Base-by-base conservation (phyloP, 2,797 vertebrate genomes). In the Octomys mimax region DNA sequence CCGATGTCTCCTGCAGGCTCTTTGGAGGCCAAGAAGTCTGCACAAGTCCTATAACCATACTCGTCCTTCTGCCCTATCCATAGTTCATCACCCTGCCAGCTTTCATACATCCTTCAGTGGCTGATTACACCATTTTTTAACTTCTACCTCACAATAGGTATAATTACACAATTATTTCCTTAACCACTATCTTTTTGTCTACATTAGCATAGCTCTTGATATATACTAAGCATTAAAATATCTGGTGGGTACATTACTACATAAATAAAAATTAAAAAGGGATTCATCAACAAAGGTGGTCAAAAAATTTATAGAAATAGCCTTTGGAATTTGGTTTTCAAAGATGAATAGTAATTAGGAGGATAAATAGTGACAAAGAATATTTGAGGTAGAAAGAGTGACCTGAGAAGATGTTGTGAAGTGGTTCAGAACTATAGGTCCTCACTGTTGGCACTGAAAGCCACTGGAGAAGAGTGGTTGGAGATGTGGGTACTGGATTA, bases 181-280 rank as follows among this genome's bases (percentile, higher is more conserved):
- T 71, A 91, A 83, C 33, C 82, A 22, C 49, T 77, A 39, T 61
- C 52, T 90, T 31, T 78, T 46, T 77, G 7, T 36, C 46, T 14
- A 82, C 28, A 61, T 22, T 64, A 89, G 36, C 24, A 62, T 0
- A 57, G 61, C 46, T n/a, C 42, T 95, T 87, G 9, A 81, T 42
- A 31, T 16, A 18, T 6, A 79, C 6, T 49, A 87, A 82, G 22
- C 1, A 52, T 39, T 77, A n/a, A 91, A 83, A 66, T 84, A 16
- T 61, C 42, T 80, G 3, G 36, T 86, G 24, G 71, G 7, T 75
- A 21, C 7, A 52, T 90, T 83, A 89, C 42, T 66, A 82, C 54
- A 22, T 52, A 28, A 46, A 59, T 68, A 24, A 84, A 90, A 88
- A 88, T 86, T 90, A 83, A 84, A 86, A 46, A 68, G 26, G 2